Percentiles rank a stretch among this genome's conserved stretches.
Evolutionary conservation across 2,113 vertebrate genomes (phyloP).

Genomic region (Heptranchias perlo): DNA sequence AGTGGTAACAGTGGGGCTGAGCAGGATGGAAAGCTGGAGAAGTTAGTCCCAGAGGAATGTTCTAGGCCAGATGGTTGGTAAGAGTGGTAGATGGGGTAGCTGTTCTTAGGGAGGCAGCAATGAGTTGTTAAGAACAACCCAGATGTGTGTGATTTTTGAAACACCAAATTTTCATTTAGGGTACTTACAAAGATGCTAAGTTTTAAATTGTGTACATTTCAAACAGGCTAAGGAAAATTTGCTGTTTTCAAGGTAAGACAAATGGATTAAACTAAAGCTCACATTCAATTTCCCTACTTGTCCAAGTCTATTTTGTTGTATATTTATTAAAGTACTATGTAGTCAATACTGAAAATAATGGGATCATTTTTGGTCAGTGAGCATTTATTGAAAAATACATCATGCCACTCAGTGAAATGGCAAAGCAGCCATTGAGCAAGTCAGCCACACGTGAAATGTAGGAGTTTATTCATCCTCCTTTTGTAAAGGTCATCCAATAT

Average conservation of each 20-base stretch:
- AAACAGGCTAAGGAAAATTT: background rate
- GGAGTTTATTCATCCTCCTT: background rate
- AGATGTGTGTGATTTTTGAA: background rate
- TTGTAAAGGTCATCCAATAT: background rate
- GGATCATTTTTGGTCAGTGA: conserved; percentile 9
- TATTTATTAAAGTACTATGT: background rate
- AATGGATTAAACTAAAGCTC: background rate
- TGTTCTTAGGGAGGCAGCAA: background rate
- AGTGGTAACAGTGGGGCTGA: background rate
- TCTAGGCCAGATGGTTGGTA: background rate
- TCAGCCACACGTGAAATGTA: background rate
- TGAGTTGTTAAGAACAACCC: background rate
- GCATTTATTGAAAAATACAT: background rate
- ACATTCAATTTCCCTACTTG: background rate
- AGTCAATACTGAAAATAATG: background rate
- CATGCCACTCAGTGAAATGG: background rate
- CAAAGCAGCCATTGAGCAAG: background rate
- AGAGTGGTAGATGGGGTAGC: background rate
- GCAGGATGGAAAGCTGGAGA: background rate
- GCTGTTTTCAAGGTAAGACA: background rate
- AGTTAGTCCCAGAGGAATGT: background rate
- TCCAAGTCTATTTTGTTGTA: background rate
- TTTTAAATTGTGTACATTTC: background rate
- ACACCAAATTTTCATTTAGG: background rate
- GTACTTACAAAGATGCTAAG: background rate